phyloP scores from a whole-genome alignment of 2,888 invertebrate genomes.

The Sisyra nigra region DNA sequence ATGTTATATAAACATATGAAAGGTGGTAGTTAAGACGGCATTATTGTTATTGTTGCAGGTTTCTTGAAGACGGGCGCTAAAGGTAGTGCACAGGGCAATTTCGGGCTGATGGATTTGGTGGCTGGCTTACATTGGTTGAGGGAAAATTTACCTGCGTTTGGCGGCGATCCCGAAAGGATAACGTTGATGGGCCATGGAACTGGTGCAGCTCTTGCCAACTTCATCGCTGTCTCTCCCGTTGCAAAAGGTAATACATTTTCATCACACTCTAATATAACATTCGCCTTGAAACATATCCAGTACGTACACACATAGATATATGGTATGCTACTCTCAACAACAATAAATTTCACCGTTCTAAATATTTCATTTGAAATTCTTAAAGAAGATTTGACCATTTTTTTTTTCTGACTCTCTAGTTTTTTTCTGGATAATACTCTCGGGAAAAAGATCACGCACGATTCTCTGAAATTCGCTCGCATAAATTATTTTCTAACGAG shows the following conservation, averaged over 20 bases:
- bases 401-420: no score
- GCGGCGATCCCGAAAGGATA: conserved; percentile 84
- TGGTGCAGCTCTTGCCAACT: conserved; percentile 91
- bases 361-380: no score
- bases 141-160: conserved; percentile 88
- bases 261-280: background rate
- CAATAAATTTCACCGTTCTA: no score
- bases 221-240: conserved; percentile 89
- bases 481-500: no score
- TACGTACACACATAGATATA: no score
- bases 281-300: no score
- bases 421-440: no score
- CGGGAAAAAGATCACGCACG: no score
- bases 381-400: no score
- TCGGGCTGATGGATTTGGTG: conserved; percentile 81
- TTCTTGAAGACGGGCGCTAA: conserved; percentile 82
- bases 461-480: no score
- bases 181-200: conserved; percentile 93
- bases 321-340: no score
- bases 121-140: conserved; percentile 94
- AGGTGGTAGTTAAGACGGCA: background rate
- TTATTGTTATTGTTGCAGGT: conserved; percentile 35
- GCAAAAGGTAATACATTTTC: conserved; percentile 58
- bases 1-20: background rate
- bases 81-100: conserved; percentile 80